A percentile compares a stretch with the other conserved stretches of the same genome.
phyloP scores from a whole-genome alignment of 92 coral and sea anemone genomes.

The Zoanthus gigantus region DNA sequence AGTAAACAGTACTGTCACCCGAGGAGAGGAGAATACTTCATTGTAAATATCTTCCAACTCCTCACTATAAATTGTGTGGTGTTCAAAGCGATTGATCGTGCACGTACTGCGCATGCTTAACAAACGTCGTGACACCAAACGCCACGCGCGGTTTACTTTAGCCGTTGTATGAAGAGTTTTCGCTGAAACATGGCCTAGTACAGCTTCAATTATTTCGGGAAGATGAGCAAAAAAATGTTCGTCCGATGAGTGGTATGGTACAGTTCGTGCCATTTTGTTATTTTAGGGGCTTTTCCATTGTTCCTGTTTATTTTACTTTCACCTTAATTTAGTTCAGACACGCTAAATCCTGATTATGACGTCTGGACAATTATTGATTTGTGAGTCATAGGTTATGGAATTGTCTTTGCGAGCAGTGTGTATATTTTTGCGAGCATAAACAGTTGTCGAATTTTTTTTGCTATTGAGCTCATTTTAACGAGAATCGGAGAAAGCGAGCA shows the following conservation, averaged over 20 bases:
- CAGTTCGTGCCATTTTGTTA: slow-evolving; percentile 32
- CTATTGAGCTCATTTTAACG: too few species aligned
- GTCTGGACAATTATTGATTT: background rate
- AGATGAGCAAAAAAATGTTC: slow-evolving; percentile 71
- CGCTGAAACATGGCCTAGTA: slow-evolving; percentile 84
- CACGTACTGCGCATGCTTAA: slow-evolving; percentile 83
- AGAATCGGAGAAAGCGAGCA: too few species aligned
- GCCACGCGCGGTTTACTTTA: slow-evolving; percentile 90
- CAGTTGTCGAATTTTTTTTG: too few species aligned
- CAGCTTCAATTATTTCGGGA: slow-evolving; percentile 89
- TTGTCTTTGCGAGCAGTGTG: too few species aligned
- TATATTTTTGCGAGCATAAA: too few species aligned
- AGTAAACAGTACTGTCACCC: slow-evolving; percentile 78
- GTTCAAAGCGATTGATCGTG: slow-evolving; percentile 71
- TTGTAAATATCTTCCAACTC: slow-evolving; percentile 74
- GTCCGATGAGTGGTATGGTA: background rate
- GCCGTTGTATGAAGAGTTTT: slow-evolving; percentile 84
- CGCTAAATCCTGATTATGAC: slow-evolving; percentile 8
- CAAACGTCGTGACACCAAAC: slow-evolving; percentile 72
- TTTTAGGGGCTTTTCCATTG: background rate
- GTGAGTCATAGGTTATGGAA: background rate
- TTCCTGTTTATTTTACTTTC: background rate
- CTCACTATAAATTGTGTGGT: slow-evolving; percentile 64
- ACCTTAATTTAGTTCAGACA: background rate
- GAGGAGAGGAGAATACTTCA: slow-evolving; percentile 68